Conservation (phyloP, 2,797 vertebrate genomes). For the Sebastolobus altivelis region DNA sequence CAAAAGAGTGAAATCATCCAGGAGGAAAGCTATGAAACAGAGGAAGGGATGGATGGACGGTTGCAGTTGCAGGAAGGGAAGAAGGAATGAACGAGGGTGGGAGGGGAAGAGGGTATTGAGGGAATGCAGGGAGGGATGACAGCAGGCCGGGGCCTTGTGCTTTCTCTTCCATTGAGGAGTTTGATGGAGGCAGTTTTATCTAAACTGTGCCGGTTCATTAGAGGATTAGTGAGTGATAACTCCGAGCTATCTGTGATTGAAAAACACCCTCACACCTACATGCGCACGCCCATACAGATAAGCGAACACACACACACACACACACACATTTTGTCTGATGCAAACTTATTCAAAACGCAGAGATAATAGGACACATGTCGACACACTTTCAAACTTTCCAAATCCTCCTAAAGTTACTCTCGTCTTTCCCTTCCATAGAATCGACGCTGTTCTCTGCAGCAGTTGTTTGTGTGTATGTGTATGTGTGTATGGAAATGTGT, state of each 20-base stretch:
- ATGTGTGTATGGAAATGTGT: constrained; percentile 13
- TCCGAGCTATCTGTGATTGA: constrained; percentile 67
- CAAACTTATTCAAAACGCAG: constrained; percentile 26
- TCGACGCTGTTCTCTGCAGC: constrained; percentile 28
- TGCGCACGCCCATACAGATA: constrained; percentile 29
- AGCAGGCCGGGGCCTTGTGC: constrained; percentile 8
- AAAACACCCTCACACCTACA: constrained; percentile 49
- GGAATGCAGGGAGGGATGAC: constrained; percentile 32
- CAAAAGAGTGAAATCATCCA: neutral
- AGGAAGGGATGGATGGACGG: constrained; percentile 17
- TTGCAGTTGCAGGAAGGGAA: constrained; percentile 1
- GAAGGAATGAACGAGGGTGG: constrained; percentile 7
- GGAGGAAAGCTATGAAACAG: neutral
- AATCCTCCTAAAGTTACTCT: constrained; percentile 13
- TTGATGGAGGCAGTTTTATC: constrained; percentile 70
- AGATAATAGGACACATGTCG: constrained; percentile 27
- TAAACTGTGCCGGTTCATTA: constrained; percentile 72
- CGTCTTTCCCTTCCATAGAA: constrained; percentile 8
- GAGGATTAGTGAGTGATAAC: constrained; percentile 76
- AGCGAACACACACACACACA: constrained; percentile 21
- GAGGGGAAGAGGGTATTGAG: constrained; percentile 15
- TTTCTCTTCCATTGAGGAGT: constrained; percentile 58
- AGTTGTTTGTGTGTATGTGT: constrained; percentile 36
- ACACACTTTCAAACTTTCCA: constrained; percentile 38
- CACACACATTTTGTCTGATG: neutral